phyloP scores from a whole-genome alignment of 2,797 vertebrate species.

The Gallinago stenura region DNA sequence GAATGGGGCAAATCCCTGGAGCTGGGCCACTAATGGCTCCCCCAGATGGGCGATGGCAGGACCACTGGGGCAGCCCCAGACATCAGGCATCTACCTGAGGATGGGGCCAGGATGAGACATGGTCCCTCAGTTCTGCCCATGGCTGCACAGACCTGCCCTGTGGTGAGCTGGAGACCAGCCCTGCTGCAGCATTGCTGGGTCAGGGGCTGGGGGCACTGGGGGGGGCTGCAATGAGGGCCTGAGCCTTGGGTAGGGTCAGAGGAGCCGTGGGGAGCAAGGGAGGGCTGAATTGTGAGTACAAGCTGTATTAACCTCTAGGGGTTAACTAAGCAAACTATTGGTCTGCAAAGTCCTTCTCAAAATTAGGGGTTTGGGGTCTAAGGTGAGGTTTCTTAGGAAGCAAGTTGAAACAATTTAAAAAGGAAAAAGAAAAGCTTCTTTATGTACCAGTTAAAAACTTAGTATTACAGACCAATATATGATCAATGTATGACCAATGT shows the following conservation, averaged over 20 bases:
- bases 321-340: not conserved
- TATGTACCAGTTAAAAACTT: not conserved
- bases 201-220: not conserved
- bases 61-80: rapidly evolving
- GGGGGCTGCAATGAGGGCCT: not conserved
- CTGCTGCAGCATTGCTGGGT: rapidly evolving
- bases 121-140: not conserved
- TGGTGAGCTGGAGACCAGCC: not conserved
- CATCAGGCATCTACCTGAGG: rapidly evolving
- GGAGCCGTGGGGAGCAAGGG: not conserved
- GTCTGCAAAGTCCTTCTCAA: not conserved
- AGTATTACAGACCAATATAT: not conserved
- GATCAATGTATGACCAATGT: not conserved
- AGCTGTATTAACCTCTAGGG: not conserved
- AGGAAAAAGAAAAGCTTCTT: not conserved
- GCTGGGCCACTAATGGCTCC: too few relatives aligned
- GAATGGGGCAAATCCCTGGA: not conserved
- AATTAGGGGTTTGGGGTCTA: not conserved
- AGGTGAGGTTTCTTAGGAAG: not conserved
- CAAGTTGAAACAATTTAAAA: not conserved
- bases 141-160: not conserved
- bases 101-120: rapidly evolving
- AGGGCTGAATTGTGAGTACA: not conserved
- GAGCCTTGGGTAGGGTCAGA: rapidly evolving
- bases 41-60: too few relatives aligned